Evolutionary conservation across 1,140 invertebrate species (phyloP).

Genomic region (Drosophila willistoni): DNA sequence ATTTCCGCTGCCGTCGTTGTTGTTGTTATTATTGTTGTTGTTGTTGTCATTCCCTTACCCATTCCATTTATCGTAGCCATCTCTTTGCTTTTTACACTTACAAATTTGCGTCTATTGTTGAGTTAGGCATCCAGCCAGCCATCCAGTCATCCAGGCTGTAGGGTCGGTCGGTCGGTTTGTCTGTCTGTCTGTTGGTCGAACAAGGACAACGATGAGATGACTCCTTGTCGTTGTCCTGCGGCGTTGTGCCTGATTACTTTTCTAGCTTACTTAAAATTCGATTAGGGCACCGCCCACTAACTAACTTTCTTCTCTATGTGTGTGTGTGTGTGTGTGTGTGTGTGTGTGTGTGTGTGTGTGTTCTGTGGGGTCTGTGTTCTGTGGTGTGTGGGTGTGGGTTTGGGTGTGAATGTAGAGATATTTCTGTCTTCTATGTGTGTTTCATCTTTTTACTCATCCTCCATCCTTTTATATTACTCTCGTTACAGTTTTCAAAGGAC

Average conservation of each 20-base stretch:
- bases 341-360: not conserved
- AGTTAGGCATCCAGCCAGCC: slow-evolving; percentile 5
- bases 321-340: not conserved
- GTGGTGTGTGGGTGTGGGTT: not conserved
- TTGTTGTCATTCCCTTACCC: no score
- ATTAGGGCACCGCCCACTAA: slow-evolving; percentile 78
- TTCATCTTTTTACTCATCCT: slow-evolving; percentile 3
- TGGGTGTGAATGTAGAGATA: not conserved
- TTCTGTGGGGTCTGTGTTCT: no score
- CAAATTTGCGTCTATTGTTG: slow-evolving; percentile 79
- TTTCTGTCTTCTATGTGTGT: not conserved
- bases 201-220: slow-evolving; percentile 30
- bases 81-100: slow-evolving; percentile 70
- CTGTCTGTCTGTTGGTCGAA: no score
- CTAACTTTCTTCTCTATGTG: slow-evolving; percentile 61
- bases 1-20: slow-evolving; percentile 6
- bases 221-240: slow-evolving; percentile 56
- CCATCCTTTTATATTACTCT: slow-evolving; percentile 15
- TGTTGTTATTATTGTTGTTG: no score
- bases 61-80: not conserved
- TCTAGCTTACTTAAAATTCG: slow-evolving; percentile 79
- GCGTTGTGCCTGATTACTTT: slow-evolving; percentile 74
- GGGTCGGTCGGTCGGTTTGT: no score
- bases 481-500: slow-evolving; percentile 68
- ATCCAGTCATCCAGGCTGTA: not conserved